Base-by-base conservation (phyloP, 2,113 vertebrate genomes). In the Tetrax tetrax region DNA sequence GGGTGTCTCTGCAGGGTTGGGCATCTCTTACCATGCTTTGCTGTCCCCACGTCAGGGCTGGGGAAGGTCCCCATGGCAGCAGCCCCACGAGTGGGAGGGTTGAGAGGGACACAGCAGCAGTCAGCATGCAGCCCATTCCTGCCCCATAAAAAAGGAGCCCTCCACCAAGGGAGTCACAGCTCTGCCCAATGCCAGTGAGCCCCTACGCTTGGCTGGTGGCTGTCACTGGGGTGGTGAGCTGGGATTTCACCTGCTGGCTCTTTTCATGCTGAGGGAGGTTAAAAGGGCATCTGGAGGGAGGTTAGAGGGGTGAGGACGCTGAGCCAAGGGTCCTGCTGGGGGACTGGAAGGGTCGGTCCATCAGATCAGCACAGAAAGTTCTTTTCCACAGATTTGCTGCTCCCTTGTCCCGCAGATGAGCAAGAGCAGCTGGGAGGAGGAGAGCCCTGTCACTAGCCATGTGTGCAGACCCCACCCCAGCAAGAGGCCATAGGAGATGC, bases 141-240 rank as follows among this genome's bases (percentile, higher is more conserved):
- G 4, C 54, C 18, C 18, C 18, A 10, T 0, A 0, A 25, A 69
- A 68, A 7, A 89, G 3, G 48, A 37, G 45, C 37, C 24, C 48
- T 22, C 17, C 53, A 31, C 20, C 10, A 0, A 51, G 11, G 43
- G 9, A 7, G 4, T 61, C 81, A 41, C 15, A 63, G 82, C 64
- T 74, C 47, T 41, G 31, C 28, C 33, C 13, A 2, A 5, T 21
- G 33, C 6, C 3, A 2, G 20, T 31, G 77, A 65, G 43, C 24
- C 38, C 48, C 69, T 6, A 1, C 0, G 0, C 31, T 66, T 35
- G 20, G 28, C 47, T 47, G 38, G 21, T 76, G 76, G 53, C 7
- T 86, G 0, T 51, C 0, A 0, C 63, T 56, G 79, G 4, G 9
- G 6, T 2, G 2, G n/a, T 1, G 6, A 54, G 91, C 60, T 78